phyloP scores from a whole-genome alignment of 2,797 vertebrate genomes.

The Hypotaenidia philippensis region DNA sequence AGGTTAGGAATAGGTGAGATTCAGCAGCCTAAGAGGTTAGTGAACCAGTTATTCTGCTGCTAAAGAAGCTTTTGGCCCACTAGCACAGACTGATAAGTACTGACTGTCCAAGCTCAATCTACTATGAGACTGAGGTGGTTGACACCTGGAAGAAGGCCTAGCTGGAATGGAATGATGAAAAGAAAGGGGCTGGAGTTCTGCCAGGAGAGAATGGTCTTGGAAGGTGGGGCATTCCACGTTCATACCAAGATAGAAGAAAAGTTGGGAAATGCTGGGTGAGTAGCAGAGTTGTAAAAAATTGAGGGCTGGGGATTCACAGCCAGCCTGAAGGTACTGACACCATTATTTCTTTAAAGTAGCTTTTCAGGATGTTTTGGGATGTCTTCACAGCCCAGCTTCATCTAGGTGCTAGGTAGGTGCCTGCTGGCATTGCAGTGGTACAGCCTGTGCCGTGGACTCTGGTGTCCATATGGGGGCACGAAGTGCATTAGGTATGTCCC shows the following conservation, averaged over 20 bases:
- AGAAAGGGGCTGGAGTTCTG: background rate
- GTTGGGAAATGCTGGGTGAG: background rate
- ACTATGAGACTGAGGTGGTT: background rate
- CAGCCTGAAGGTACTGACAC: background rate
- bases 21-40: background rate
- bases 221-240: background rate
- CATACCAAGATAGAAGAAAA: background rate
- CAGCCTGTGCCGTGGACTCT: background rate
- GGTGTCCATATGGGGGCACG: fast-evolving
- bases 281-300: background rate
- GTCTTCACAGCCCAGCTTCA: background rate
- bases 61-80: background rate
- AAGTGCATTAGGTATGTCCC: background rate
- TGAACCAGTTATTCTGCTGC: background rate
- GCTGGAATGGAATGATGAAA: background rate
- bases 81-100: background rate
- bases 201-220: background rate
- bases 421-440: background rate
- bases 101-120: background rate
- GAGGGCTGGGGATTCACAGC: background rate
- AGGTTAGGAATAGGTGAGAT: background rate
- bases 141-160: background rate
- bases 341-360: background rate
- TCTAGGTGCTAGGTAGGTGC: background rate
- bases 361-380: background rate